Conservation (phyloP, 2,113 vertebrate species). For the Diadophis punctatus region DNA sequence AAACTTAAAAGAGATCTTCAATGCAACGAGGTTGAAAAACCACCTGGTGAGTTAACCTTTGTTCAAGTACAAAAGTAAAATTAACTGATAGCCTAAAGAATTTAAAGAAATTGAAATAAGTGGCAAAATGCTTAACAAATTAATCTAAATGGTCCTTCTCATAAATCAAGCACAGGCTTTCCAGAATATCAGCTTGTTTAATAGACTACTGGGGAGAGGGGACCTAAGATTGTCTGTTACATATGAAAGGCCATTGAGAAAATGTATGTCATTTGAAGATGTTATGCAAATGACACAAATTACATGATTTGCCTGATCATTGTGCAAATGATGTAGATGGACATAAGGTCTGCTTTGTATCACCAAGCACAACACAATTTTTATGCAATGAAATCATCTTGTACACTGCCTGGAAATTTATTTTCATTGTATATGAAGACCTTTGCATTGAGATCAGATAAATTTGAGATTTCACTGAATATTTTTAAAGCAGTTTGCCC, state of each 20-base stretch:
- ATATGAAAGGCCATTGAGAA: neutral
- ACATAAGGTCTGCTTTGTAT: neutral
- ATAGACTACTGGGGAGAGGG: neutral
- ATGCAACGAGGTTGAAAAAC: neutral
- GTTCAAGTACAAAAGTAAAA: neutral
- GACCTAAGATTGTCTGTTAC: neutral
- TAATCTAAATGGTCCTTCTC: neutral
- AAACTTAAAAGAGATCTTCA: neutral
- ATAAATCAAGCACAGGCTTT: too few species aligned
- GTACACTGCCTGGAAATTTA: neutral
- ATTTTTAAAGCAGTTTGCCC: neutral
- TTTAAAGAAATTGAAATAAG: neutral
- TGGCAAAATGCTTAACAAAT: neutral
- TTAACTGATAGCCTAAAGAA: neutral
- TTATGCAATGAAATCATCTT: neutral
- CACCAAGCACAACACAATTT: neutral
- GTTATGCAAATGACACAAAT: neutral
- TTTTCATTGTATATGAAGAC: neutral
- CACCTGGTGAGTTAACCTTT: neutral
- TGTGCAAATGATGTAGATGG: neutral
- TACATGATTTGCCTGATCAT: neutral
- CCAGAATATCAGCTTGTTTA: neutral
- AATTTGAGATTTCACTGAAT: neutral
- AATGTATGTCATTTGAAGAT: neutral
- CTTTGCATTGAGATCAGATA: neutral